Evolutionary conservation across 2,797 vertebrate species (phyloP), one percentile per base, ranked within the genome.

Genomic region (Basileuterus tristriatus): DNA sequence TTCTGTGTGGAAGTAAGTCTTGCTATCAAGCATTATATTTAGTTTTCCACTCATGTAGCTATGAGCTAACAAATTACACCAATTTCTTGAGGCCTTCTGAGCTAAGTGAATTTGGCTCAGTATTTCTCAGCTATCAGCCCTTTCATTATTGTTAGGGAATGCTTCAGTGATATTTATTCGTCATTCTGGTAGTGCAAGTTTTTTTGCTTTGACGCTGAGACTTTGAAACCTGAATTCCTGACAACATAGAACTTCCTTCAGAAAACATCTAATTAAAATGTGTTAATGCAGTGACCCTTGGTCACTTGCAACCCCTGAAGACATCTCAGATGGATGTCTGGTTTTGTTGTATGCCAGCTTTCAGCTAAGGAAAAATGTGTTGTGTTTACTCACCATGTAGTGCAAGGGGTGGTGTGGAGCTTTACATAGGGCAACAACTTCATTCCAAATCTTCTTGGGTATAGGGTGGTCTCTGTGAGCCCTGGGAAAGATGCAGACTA

Each of bases 51-150:
- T 96, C 85, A 32, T 94, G 82, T 87, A 90, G 64, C 85, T 91
- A 55, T 69, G 83, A 95, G 83, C 87, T 93, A 94, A 94, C 84
- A 97, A 98, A 97, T 90, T 90, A 77, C 52, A 87, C 69, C 87
- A 93, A 60, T 96, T 96, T 97, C 85, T 95, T 92, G 74, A 97
- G 80, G 81, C 34, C 60, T 95, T 96, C 78, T 13, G 27, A 95
- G 82, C 70, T 97, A 96, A 97, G 89, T 93, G 93, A 97, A 90
- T 96, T 96, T 97, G 81, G 82, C 87, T 95, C 52, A 50, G 49
- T 92, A 88, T 92, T 89, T 81, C 68, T 91, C 58, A 91, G 84
- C 87, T 96, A 93, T 96, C 96, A 95, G 43, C 77, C 87, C 75
- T 96, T 93, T 90, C 91, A 92, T 96, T 97, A 96, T 84, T 75